A percentile compares a stretch with the other conserved stretches of the same genome.
These are phyloP conservation scores for Heliconius hortense DNA, from an alignment of 2,888 invertebrate species.

Conservation along the genomic window DNA sequence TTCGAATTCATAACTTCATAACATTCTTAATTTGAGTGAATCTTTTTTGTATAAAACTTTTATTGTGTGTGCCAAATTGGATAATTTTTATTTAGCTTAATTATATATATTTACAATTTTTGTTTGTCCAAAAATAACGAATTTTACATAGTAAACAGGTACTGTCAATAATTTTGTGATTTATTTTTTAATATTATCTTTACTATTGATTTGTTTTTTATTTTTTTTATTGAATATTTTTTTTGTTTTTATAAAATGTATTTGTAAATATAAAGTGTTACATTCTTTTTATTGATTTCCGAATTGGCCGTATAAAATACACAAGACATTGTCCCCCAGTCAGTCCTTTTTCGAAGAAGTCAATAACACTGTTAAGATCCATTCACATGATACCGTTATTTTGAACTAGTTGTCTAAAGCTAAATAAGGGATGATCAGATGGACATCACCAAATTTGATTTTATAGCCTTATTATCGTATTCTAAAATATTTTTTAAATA, in stretches of 20 bases:
- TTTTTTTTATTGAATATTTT: too few relatives aligned
- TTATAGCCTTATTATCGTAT: constrained; percentile 7
- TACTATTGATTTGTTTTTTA: too few relatives aligned
- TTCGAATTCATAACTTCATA: too few relatives aligned
- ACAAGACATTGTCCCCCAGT: constrained; percentile 23
- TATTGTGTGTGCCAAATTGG: too few relatives aligned
- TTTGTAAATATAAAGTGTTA: not conserved
- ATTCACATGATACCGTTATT: constrained; percentile 24
- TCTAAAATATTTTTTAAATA: not conserved
- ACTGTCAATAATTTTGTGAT: too few relatives aligned
- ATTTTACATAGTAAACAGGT: too few relatives aligned
- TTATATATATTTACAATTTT: too few relatives aligned
- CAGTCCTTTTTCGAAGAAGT: constrained; percentile 36
- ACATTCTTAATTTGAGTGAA: too few relatives aligned
- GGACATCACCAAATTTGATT: not conserved
- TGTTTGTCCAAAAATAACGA: too few relatives aligned
- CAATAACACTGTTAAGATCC: constrained; percentile 33
- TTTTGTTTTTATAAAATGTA: not conserved
- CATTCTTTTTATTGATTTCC: not conserved
- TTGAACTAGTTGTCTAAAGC: constrained; percentile 33
- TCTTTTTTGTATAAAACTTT: too few relatives aligned
- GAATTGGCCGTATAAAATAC: not conserved
- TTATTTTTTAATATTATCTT: too few relatives aligned
- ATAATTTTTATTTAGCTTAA: too few relatives aligned
- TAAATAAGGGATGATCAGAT: constrained; percentile 14